Conservation (phyloP, 1,140 invertebrate genomes). For the Atta colombica region DNA sequence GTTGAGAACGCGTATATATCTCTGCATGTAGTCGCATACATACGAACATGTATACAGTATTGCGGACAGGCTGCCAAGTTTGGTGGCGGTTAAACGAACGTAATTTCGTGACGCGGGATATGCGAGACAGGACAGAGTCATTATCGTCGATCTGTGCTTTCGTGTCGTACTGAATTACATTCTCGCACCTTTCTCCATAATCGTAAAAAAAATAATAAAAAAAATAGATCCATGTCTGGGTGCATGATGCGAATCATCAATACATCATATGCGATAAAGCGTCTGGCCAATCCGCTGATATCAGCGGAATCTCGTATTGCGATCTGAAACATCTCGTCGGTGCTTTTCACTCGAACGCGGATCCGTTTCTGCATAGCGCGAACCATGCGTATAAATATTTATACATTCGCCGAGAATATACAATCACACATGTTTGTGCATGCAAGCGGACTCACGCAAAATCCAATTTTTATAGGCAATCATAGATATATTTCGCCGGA, state of each 20-base stretch:
- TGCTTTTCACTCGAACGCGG: not conserved
- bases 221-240: not conserved
- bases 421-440: constrained; percentile 20
- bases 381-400: constrained; percentile 53
- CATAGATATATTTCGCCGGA: constrained; percentile 2
- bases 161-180: not conserved
- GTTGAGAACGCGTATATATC: not conserved
- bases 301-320: constrained; percentile 35
- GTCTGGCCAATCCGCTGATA: constrained; percentile 38
- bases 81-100: constrained; percentile 47
- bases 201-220: not conserved
- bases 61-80: constrained; percentile 60
- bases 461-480: constrained; percentile 44
- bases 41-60: constrained; percentile 2
- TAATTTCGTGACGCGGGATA: constrained; percentile 18
- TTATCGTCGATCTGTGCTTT: constrained; percentile 33
- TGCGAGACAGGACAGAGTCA: constrained; percentile 3
- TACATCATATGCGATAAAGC: not conserved
- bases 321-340: constrained; percentile 20
- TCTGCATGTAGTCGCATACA: not conserved
- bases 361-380: constrained; percentile 24
- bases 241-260: constrained; percentile 19
- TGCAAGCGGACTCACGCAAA: constrained; percentile 4
- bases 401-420: constrained; percentile 27
- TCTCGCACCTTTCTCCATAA: constrained; percentile 23